These are phyloP conservation scores for Diorhabda elongata DNA, from an alignment of 1,140 invertebrate genomes.

Conservation along the genomic window DNA sequence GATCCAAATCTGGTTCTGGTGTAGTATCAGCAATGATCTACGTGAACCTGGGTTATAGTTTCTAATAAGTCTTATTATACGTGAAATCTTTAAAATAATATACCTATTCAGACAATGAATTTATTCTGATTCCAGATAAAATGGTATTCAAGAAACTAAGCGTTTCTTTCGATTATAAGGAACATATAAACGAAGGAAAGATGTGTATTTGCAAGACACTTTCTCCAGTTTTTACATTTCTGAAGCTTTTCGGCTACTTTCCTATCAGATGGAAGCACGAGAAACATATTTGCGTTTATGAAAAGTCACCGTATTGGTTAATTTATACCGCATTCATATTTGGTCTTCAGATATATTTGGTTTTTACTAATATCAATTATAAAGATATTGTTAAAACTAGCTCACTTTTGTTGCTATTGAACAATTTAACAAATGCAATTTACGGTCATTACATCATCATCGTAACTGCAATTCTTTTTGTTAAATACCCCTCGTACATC, in stretches of 20 bases:
- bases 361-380: not conserved
- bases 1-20: no score
- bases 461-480: constrained; percentile 24
- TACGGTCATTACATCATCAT: constrained; percentile 31
- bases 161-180: no score
- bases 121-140: no score
- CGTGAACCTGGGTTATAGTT: no score
- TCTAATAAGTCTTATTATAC: no score
- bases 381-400: constrained; percentile 28
- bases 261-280: not conserved
- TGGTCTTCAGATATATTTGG: not conserved
- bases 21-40: no score
- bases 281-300: not conserved
- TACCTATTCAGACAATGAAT: no score
- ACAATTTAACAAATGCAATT: constrained; percentile 34
- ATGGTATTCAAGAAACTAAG: no score
- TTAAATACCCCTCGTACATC: constrained; percentile 29
- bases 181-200: no score
- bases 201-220: not conserved
- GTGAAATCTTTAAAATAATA: no score
- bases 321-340: not conserved
- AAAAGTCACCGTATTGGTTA: not conserved
- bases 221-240: not conserved
- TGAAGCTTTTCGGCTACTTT: not conserved
- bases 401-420: constrained; percentile 32